phyloP scores from a whole-genome alignment of 2,797 vertebrate genomes.

The Dermochelys coriacea region DNA sequence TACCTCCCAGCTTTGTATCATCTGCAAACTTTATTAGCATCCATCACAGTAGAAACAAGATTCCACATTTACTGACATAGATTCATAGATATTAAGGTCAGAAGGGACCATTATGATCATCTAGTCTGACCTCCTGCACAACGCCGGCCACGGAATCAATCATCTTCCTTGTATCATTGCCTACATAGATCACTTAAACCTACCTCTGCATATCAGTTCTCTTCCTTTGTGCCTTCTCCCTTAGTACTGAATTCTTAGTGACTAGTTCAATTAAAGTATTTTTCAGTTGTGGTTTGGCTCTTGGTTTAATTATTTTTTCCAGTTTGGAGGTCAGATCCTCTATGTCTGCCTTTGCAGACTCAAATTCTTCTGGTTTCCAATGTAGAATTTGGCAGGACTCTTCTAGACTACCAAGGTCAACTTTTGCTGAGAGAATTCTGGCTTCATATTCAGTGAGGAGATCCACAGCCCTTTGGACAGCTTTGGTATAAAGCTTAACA shows the following conservation, averaged over 20 bases:
- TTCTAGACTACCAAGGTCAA: slow-evolving; percentile 74
- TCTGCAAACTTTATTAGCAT: too few relatives aligned
- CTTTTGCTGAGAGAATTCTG: slow-evolving; percentile 62
- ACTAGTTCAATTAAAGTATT: slow-evolving; percentile 80
- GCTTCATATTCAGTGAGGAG: slow-evolving; percentile 79
- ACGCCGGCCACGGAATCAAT: background rate
- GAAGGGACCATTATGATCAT: too few relatives aligned
- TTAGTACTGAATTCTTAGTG: slow-evolving; percentile 80
- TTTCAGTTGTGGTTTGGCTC: slow-evolving; percentile 78
- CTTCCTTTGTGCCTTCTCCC: slow-evolving; percentile 75
- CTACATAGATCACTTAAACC: slow-evolving; percentile 2
- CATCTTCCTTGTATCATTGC: background rate
- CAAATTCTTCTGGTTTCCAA: slow-evolving; percentile 81
- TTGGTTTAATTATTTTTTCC: slow-evolving; percentile 72
- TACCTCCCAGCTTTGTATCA: too few relatives aligned
- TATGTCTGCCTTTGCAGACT: slow-evolving; percentile 77
- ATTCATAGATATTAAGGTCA: too few relatives aligned
- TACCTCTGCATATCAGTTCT: slow-evolving; percentile 73
- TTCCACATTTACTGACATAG: background rate
- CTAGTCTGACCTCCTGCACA: too few relatives aligned
- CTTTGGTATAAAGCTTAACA: slow-evolving; percentile 76
- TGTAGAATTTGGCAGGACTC: slow-evolving; percentile 67
- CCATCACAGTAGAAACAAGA: background rate
- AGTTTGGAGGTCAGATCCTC: slow-evolving; percentile 76
- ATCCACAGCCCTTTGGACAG: slow-evolving; percentile 66